Conservation (phyloP, 2,797 vertebrate genomes). For the Loris lydekkerianus region DNA sequence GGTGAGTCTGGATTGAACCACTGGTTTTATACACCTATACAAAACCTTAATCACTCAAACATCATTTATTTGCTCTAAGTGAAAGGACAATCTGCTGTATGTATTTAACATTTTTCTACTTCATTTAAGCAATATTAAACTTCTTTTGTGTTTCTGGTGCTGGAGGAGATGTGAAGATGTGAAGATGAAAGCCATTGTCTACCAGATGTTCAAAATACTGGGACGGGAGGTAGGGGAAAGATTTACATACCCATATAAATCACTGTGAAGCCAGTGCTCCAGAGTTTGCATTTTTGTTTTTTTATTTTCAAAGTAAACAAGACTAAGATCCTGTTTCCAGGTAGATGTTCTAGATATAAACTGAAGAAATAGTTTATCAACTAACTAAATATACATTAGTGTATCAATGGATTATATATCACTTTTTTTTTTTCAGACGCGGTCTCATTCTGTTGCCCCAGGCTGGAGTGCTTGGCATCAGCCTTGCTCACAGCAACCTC, state of each 20-base stretch:
- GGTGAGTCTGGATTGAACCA: not conserved
- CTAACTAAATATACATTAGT: not conserved
- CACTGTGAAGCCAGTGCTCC: not conserved
- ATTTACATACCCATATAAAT: not conserved
- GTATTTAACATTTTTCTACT: slow-evolving; percentile 42
- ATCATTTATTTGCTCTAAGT: not conserved
- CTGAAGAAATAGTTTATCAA: slow-evolving; percentile 39
- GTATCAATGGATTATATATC: not conserved
- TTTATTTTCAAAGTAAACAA: not conserved
- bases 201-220: slow-evolving; percentile 6
- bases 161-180: slow-evolving; percentile 24
- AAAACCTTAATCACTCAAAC: not conserved
- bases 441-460: too few relatives aligned
- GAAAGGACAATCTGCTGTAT: slow-evolving; percentile 30
- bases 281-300: not conserved
- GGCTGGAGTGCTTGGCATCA: too few relatives aligned
- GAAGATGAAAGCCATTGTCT: not conserved
- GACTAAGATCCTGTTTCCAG: not conserved
- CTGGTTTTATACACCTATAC: not conserved
- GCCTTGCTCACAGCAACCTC: too few relatives aligned
- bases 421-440: not conserved
- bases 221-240: not conserved
- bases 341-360: not conserved
- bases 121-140: slow-evolving; percentile 28
- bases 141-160: slow-evolving; percentile 46